Evolutionary conservation across 2,113 vertebrate genomes (phyloP).

Genomic region (Trogon surrucura): DNA sequence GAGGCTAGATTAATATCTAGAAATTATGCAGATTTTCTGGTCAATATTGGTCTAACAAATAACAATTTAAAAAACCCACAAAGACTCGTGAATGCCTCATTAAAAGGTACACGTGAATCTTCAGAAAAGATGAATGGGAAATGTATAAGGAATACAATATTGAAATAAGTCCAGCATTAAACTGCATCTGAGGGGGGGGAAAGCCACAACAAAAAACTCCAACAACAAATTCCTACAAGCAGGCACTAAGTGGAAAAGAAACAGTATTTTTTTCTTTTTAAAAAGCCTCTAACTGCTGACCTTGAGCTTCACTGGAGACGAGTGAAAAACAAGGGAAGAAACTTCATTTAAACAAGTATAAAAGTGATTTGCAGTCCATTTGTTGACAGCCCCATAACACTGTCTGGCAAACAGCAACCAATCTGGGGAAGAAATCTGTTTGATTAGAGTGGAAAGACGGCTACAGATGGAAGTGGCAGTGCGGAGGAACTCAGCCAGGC

Average conservation of each 20-base stretch:
- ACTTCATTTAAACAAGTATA: constrained; percentile 50
- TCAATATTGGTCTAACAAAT: background rate
- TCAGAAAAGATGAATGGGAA: background rate
- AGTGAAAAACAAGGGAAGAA: constrained; percentile 52
- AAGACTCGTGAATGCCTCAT: background rate
- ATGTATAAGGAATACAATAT: background rate
- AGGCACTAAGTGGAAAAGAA: background rate
- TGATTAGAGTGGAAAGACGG: constrained; percentile 35
- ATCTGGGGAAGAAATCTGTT: constrained; percentile 76
- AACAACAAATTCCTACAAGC: background rate
- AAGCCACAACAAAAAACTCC: background rate
- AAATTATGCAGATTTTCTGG: background rate
- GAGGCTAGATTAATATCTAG: background rate
- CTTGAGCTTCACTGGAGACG: background rate
- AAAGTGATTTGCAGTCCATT: constrained; percentile 49
- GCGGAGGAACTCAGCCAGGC: background rate
- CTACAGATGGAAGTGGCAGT: constrained; percentile 60
- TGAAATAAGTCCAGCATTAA: background rate
- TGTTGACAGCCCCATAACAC: constrained; percentile 66
- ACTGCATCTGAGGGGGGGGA: background rate
- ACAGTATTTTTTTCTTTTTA: background rate
- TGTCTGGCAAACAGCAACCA: constrained; percentile 70
- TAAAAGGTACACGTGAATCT: background rate
- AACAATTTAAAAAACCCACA: background rate
- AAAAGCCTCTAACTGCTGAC: constrained; percentile 3